Base-by-base conservation (phyloP, 2,888 invertebrate genomes). In the Eucriotettix oculatus region DNA sequence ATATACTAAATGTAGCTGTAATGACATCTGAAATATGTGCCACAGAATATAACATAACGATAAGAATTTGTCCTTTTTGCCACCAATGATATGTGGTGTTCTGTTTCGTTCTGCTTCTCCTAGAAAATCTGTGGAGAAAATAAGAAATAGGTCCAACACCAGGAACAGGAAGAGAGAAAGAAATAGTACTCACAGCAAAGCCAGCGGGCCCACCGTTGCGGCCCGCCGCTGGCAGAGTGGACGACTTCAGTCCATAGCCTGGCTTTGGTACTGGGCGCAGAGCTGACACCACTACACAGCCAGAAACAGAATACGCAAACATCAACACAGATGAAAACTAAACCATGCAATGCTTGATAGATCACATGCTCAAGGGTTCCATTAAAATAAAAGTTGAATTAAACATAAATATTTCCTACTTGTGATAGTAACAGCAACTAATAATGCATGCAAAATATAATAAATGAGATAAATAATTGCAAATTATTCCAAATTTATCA, bases 241-340 rank as follows among this genome's bases (percentile, higher is more conserved):
- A 79, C 68, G 84, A 81, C 78, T 86, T 85, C 74, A 82, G 79
- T 73, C 83, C 82, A 75, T 84, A 86, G 73, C 87, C 90, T 68
- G 87, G 86, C 74, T 86, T 86, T 69, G 87, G 86, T 70, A 84
- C 84, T 78, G 79, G 78, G 70, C 83, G 76, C 71, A 77, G 75
- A 71, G 77, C 74, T 68, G 79, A 82, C 70, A 78, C 77, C 73
- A 79, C 79, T 79, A 72, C 69, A 70, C 69, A 29, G 29, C 29
- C 29, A 29, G 69, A 54, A 14, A 29, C 41, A 48, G 48, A 48
- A 48, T 48, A 48, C 48, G n/a, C 48, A 48, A 14, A 48, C 48
- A n/a, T 48, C 48, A 48, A 48, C 48, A 48, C 48, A 48, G 41
- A 56, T 16, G n/a, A 56, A 56, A 40, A 56, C 54, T n/a, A 12